Conservation (phyloP, 1,140 invertebrate genomes). For the Cecropterus lyciades region DNA sequence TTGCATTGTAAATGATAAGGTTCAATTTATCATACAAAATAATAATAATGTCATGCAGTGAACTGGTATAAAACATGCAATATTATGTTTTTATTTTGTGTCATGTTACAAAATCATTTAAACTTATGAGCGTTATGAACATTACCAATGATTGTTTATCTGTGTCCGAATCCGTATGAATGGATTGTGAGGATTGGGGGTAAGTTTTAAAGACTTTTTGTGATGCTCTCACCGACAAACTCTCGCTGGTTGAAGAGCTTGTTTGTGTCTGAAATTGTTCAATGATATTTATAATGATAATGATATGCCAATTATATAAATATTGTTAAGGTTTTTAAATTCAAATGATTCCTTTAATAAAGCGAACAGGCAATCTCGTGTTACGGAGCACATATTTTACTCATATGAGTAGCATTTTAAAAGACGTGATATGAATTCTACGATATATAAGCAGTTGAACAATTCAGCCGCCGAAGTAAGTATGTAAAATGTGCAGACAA, state of each 20-base stretch:
- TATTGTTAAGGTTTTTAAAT: neutral
- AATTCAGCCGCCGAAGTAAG: too few species aligned
- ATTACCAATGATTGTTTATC: constrained; percentile 76
- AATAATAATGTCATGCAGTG: constrained; percentile 16
- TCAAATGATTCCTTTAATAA: neutral
- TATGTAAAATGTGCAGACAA: too few species aligned
- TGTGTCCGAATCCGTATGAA: constrained; percentile 55
- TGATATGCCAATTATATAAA: neutral
- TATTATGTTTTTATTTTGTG: neutral
- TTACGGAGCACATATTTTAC: too few species aligned
- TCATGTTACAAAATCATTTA: neutral
- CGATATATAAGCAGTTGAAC: too few species aligned
- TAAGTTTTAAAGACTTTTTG: constrained; percentile 74
- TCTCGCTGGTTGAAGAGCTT: constrained; percentile 75
- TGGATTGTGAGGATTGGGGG: constrained; percentile 62
- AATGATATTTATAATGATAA: constrained; percentile 3
- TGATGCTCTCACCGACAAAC: constrained; percentile 80
- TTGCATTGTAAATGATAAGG: too few species aligned
- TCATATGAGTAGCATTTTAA: too few species aligned
- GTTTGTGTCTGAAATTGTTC: constrained; percentile 74
- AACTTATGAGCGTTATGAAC: constrained; percentile 13
- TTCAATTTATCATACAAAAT: neutral
- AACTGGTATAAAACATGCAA: constrained; percentile 4
- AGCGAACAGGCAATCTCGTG: too few species aligned
- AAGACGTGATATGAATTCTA: too few species aligned